These are phyloP conservation scores for Aphidius gifuensis DNA, from an alignment of 1,140 invertebrate genomes.

Conservation along the genomic window DNA sequence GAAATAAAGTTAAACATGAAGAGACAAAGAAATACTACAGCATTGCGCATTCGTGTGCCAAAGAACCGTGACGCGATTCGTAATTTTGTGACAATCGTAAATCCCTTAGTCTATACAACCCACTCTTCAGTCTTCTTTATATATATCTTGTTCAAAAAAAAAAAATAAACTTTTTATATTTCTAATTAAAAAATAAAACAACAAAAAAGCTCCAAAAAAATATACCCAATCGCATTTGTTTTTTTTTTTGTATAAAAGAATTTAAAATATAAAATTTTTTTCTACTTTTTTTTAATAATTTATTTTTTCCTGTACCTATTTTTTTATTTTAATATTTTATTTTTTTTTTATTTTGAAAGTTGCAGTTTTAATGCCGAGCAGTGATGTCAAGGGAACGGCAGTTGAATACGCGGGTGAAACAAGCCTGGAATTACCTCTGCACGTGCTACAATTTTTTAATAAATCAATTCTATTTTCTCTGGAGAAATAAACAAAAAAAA, in stretches of 20 bases:
- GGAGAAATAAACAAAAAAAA: too few species aligned
- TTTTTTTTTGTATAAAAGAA: too few species aligned
- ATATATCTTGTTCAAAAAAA: background rate
- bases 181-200: too few species aligned
- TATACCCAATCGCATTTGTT: too few species aligned
- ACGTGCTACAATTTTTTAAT: conserved; percentile 3
- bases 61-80: conserved; percentile 4
- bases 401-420: conserved; percentile 1
- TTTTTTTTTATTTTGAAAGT: conserved; percentile 6
- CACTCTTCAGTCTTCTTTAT: too few species aligned
- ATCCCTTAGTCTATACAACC: background rate
- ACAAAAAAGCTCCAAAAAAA: too few species aligned
- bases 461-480: too few species aligned
- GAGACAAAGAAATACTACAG: background rate
- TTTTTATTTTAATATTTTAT: background rate
- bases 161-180: background rate
- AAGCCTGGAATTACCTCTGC: conserved; percentile 9
- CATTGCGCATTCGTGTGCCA: background rate
- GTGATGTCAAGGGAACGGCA: conserved; percentile 5
- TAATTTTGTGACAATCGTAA: conserved; percentile 5
- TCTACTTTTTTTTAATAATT: background rate
- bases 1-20: background rate
- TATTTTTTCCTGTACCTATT: background rate
- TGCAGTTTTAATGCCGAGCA: conserved; percentile 9
- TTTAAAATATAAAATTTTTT: background rate